A percentile compares a stretch with the other conserved stretches of the same genome.
Evolutionary conservation across 2,113 vertebrate genomes (phyloP).

Genomic region (Gnathonemus echidnorhynchus): DNA sequence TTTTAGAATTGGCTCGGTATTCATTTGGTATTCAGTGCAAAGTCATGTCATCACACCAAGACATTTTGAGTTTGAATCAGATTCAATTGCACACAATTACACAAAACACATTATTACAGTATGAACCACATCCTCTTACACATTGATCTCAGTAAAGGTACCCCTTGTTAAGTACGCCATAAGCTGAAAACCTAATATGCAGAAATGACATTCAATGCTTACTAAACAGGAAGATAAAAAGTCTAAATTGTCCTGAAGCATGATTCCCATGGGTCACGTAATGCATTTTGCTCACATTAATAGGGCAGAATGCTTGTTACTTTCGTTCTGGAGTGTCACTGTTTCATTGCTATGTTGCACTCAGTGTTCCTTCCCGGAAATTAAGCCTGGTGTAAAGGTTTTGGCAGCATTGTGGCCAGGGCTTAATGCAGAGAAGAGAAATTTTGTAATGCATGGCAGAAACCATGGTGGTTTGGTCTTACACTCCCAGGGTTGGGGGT

Average conservation of each 20-base stretch:
- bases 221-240: not conserved
- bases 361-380: not conserved
- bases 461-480: not conserved
- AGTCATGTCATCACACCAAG: not conserved
- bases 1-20: not conserved
- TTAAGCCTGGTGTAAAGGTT: not conserved
- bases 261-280: not conserved
- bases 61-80: not conserved
- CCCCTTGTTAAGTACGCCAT: not conserved
- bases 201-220: not conserved
- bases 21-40: not conserved
- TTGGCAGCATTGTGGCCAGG: not conserved
- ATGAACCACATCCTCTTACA: not conserved
- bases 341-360: not conserved
- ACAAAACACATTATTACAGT: not conserved
- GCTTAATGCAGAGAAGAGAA: not conserved
- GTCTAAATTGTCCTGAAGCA: not conserved
- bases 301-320: not conserved
- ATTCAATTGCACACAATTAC: not conserved
- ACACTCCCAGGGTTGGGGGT: not conserved
- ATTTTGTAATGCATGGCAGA: not conserved
- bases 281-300: not conserved
- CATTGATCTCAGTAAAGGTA: not conserved
- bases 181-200: not conserved
- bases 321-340: not conserved